A percentile compares a stretch with the other conserved stretches of the same genome.
Conservation (phyloP, 2,888 invertebrate species). For the Spilosoma lubricipeda region DNA sequence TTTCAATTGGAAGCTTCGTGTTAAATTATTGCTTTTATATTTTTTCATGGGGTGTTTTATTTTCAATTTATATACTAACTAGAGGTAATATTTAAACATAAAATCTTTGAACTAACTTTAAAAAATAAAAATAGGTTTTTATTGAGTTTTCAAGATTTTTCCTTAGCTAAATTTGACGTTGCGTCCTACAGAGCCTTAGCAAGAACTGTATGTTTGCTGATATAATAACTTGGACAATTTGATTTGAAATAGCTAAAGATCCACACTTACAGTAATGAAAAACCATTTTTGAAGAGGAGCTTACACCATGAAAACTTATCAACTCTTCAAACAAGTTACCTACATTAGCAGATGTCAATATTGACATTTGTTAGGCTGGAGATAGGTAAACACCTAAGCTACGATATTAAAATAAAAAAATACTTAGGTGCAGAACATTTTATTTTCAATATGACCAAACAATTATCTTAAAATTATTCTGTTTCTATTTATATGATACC, state of each 20-base stretch:
- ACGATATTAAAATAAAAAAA: neutral
- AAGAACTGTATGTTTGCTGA: neutral
- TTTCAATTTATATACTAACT: conserved; percentile 3
- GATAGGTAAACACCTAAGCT: neutral
- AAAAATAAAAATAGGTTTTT: neutral
- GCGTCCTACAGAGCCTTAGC: neutral
- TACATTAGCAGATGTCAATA: neutral
- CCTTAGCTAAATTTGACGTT: neutral
- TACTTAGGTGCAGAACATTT: neutral
- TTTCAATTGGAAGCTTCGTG: conserved; percentile 14
- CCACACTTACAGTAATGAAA: no score
- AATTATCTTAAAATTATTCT: neutral
- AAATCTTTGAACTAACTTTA: neutral
- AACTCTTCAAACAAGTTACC: neutral
- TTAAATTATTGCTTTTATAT: neutral
- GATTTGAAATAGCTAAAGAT: no score
- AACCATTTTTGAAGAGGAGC: no score
- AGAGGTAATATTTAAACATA: neutral
- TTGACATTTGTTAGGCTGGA: neutral
- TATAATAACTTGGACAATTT: no score
- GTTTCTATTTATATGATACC: neutral
- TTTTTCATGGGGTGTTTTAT: neutral
- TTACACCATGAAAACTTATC: neutral
- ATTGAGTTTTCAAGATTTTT: neutral
- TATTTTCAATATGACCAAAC: neutral